phyloP scores from a whole-genome alignment of 2,888 invertebrate genomes.

The Epistrophe grossulariae region DNA sequence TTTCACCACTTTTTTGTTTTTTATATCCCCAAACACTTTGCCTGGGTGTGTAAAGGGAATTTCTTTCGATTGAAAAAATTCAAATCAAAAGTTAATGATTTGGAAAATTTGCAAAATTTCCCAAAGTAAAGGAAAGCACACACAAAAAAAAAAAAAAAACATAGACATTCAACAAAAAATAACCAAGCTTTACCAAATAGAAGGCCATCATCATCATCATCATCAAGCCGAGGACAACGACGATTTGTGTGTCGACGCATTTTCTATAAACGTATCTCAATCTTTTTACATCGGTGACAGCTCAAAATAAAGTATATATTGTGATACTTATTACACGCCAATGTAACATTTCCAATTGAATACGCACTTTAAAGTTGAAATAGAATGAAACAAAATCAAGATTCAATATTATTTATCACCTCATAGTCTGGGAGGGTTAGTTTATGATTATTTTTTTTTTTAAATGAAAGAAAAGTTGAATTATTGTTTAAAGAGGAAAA shows the following conservation, averaged over 20 bases:
- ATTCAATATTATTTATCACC: background rate
- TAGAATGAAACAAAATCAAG: background rate
- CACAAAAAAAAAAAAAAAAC: background rate
- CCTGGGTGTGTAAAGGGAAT: constrained; percentile 15
- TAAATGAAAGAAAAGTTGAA: too few relatives aligned
- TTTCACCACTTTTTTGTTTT: background rate
- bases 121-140: constrained; percentile 10
- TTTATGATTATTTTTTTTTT: background rate
- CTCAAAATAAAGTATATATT: constrained; percentile 41
- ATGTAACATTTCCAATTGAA: constrained; percentile 74
- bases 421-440: background rate
- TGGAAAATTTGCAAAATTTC: constrained; percentile 78
- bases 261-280: constrained; percentile 63
- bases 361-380: constrained; percentile 48
- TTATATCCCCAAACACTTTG: background rate
- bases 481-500: too few relatives aligned
- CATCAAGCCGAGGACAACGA: constrained; percentile 37
- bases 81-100: constrained; percentile 79
- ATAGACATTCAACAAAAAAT: constrained; percentile 12
- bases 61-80: constrained; percentile 76
- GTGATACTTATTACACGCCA: constrained; percentile 58
- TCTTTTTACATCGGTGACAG: constrained; percentile 70
- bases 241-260: constrained; percentile 35
- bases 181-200: constrained; percentile 28
- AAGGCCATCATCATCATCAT: constrained; percentile 43